Conservation (phyloP, 1,140 invertebrate species). For the Luehdorfia chinensis region DNA sequence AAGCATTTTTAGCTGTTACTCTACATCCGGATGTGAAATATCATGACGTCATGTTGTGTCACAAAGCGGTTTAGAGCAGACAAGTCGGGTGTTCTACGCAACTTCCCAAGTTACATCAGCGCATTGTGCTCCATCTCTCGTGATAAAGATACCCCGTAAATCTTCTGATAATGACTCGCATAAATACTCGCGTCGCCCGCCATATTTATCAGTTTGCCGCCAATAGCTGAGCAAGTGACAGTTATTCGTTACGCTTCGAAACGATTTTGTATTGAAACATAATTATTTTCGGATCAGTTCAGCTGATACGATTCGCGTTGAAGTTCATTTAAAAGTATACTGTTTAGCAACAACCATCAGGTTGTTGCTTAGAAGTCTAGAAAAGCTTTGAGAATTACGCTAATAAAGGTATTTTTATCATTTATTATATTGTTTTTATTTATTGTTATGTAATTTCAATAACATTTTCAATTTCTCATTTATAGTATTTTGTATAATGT, state of each 20-base stretch:
- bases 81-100: constrained; percentile 1
- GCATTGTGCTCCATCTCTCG: constrained; percentile 20
- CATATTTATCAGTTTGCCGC: constrained; percentile 49
- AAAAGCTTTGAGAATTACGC: constrained; percentile 78
- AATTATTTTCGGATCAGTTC: constrained; percentile 30
- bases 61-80: constrained; percentile 43
- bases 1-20: too few relatives aligned
- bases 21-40: too few relatives aligned
- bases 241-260: constrained; percentile 20
- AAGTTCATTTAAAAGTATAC: constrained; percentile 18
- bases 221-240: constrained; percentile 29
- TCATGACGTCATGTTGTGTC: neutral
- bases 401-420: constrained; percentile 64
- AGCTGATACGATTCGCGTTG: constrained; percentile 35
- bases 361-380: constrained; percentile 67
- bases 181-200: constrained; percentile 39
- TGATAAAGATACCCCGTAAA: constrained; percentile 38
- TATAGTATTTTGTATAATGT: too few relatives aligned
- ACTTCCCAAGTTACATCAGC: constrained; percentile 23
- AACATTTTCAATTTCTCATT: neutral
- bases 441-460: neutral
- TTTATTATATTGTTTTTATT: constrained; percentile 23
- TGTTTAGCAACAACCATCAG: constrained; percentile 67
- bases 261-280: constrained; percentile 13
- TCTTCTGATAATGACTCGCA: neutral